phyloP scores from a whole-genome alignment of 2,888 invertebrate genomes.

The Ganaspis brasiliensis region DNA sequence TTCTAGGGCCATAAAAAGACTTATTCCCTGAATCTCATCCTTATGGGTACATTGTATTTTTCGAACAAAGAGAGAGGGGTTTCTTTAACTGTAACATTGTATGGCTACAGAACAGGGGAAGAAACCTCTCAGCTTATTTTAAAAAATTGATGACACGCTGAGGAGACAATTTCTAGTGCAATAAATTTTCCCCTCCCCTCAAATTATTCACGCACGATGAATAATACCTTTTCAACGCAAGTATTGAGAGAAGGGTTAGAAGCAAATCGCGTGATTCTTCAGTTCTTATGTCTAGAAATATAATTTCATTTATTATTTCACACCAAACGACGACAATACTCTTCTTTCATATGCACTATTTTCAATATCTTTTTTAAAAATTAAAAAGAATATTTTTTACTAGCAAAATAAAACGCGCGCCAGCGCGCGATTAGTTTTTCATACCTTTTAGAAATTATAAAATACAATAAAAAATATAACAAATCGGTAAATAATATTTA shows the following conservation, averaged over 20 bases:
- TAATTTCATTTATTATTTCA: not conserved
- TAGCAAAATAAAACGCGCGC: too few species aligned
- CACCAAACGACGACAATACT: not conserved
- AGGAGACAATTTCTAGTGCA: constrained; percentile 27
- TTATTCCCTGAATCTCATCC: not conserved
- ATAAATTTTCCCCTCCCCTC: not conserved
- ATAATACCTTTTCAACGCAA: constrained; percentile 25
- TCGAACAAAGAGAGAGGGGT: constrained; percentile 24
- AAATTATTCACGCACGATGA: constrained; percentile 25
- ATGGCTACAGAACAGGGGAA: constrained; percentile 4
- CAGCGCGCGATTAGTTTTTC: too few species aligned
- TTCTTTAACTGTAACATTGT: constrained; percentile 34
- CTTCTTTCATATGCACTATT: not conserved
- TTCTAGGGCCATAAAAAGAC: constrained; percentile 13
- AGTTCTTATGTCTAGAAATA: not conserved
- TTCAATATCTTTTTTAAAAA: not conserved
- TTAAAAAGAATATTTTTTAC: too few species aligned
- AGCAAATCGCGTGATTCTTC: not conserved
- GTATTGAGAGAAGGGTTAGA: constrained; percentile 3
- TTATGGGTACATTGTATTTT: constrained; percentile 13
- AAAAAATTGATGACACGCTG: constrained; percentile 30
- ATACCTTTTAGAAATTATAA: too few species aligned
- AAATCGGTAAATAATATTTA: too few species aligned
- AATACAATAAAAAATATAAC: too few species aligned
- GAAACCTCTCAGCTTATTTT: not conserved